Evolutionary conservation across 2,797 vertebrate genomes (phyloP), one percentile per base, ranked within the genome.

Genomic region (Alfaro cultratus): DNA sequence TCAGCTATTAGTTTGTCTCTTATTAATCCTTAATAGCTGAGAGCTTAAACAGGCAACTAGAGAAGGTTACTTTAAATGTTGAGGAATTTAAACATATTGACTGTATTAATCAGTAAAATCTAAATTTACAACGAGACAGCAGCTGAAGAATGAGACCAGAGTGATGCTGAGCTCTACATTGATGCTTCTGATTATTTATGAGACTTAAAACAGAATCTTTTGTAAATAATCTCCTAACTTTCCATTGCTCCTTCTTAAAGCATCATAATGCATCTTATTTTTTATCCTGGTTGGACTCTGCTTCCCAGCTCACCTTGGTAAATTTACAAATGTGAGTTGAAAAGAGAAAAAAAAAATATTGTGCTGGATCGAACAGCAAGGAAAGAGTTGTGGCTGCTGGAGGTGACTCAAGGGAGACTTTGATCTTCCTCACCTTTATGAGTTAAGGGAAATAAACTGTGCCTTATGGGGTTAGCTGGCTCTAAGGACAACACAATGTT

Each of bases 391-490:
- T 67, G 62, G 18, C 34, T 67, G 45, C 46, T 78, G 74, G 62
- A 77, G 62, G 78, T 77, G 23, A 77, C 78, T 76, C 81, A 9
- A 9, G 84, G 81, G 75, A 81, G 53, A 39, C 67, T 31, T 2
- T 31, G 34, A 86, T 75, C 80, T 81, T 75, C 74, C 77, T 83
- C 80, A 74, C 51, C 80, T 77, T 45, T 77, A 71, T 2, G 29
- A 78, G 57, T 60, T 74, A 23, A 72, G 78, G 76, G 67, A 86
- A 85, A 75, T 71, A 47, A 67, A 73, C 26, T 18, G 62, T 75
- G 39, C 62, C 79, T 80, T 39, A n/a, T 39, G 64, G 15, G 10
- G 67, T 76, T 75, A 23, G 47, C 31, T 79, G 39, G 18, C 31
- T 79, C 1, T 68, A 13, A 49, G 26, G 43, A 62, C 39, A 16